Evolutionary conservation across 2,888 invertebrate species (phyloP).

Genomic region (Caenorhabditis sulstoni): DNA sequence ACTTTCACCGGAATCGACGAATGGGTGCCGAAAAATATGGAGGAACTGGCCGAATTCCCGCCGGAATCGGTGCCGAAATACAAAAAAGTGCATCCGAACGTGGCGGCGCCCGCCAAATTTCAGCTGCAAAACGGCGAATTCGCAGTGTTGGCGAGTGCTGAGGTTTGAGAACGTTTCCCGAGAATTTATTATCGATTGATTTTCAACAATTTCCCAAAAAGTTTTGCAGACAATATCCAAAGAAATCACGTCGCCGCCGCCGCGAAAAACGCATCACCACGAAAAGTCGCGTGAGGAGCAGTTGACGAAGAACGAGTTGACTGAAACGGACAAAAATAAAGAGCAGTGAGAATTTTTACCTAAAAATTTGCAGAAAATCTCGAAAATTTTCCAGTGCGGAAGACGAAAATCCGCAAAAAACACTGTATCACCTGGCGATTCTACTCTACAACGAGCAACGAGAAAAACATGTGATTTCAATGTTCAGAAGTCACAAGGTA

Average conservation of each 20-base stretch:
- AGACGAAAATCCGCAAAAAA: constrained; percentile 32
- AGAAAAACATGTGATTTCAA: constrained; percentile 56
- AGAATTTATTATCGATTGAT: not conserved
- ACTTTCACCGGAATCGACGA: constrained; percentile 35
- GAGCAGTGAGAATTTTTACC: constrained; percentile 21
- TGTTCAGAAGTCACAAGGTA: constrained; percentile 63
- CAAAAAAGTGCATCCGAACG: constrained; percentile 63
- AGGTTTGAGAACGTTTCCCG: not conserved
- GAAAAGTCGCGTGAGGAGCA: constrained; percentile 44
- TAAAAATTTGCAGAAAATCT: not conserved
- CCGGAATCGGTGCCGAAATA: constrained; percentile 41
- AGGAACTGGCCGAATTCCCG: constrained; percentile 61
- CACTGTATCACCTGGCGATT: constrained; percentile 60
- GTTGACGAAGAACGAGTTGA: constrained; percentile 43
- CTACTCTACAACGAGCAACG: constrained; percentile 57
- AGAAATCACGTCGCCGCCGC: not conserved
- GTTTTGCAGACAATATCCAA: constrained; percentile 9
- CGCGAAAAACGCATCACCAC: constrained; percentile 8
- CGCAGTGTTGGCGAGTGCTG: constrained; percentile 43
- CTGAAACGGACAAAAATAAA: constrained; percentile 37
- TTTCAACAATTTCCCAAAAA: constrained; percentile 1
- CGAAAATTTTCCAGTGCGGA: constrained; percentile 17
- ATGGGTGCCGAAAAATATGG: constrained; percentile 62
- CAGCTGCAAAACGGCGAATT: constrained; percentile 56
- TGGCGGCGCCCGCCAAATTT: constrained; percentile 56